Conservation (phyloP, 2,888 invertebrate genomes). For the Crocallis elinguaria region DNA sequence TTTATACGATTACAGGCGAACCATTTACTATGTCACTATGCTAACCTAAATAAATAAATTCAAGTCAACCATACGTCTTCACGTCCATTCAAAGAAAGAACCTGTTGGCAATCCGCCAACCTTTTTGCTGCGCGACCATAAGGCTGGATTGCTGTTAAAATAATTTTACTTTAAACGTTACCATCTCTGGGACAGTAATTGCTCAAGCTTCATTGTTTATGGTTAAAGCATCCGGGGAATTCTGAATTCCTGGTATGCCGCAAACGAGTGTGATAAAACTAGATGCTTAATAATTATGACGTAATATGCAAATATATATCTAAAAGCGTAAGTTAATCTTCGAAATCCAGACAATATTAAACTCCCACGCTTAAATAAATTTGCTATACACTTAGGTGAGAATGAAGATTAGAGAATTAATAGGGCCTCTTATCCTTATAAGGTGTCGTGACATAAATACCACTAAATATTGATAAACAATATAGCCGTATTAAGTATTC, state of each 20-base stretch:
- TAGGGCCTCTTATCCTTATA: slow-evolving; percentile 29
- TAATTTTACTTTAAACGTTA: slow-evolving; percentile 61
- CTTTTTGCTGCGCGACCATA: slow-evolving; percentile 60
- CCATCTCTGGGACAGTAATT: slow-evolving; percentile 42
- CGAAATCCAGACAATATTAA: slow-evolving; percentile 15
- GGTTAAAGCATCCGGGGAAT: slow-evolving; percentile 35
- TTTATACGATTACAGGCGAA: slow-evolving; percentile 21
- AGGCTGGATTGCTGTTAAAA: slow-evolving; percentile 57
- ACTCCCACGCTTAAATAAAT: slow-evolving; percentile 32
- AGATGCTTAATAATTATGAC: slow-evolving; percentile 13
- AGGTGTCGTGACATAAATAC: slow-evolving; percentile 26
- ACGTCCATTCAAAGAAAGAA: slow-evolving; percentile 59
- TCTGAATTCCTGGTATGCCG: slow-evolving; percentile 21
- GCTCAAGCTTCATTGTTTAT: slow-evolving; percentile 49
- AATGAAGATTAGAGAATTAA: slow-evolving; percentile 27
- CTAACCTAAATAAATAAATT: slow-evolving; percentile 68
- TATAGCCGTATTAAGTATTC: slow-evolving; percentile 3
- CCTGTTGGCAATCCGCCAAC: slow-evolving; percentile 65
- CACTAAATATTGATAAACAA: slow-evolving; percentile 29
- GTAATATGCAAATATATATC: slow-evolving; percentile 8
- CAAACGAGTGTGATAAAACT: slow-evolving; percentile 16
- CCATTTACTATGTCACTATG: slow-evolving; percentile 55
- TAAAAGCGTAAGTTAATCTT: slow-evolving; percentile 29
- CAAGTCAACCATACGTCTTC: slow-evolving; percentile 58
- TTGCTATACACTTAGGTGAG: slow-evolving; percentile 30